These are phyloP conservation scores for Caiman crocodilus DNA, from an alignment of 2,797 vertebrate genomes.

Conservation along the genomic window DNA sequence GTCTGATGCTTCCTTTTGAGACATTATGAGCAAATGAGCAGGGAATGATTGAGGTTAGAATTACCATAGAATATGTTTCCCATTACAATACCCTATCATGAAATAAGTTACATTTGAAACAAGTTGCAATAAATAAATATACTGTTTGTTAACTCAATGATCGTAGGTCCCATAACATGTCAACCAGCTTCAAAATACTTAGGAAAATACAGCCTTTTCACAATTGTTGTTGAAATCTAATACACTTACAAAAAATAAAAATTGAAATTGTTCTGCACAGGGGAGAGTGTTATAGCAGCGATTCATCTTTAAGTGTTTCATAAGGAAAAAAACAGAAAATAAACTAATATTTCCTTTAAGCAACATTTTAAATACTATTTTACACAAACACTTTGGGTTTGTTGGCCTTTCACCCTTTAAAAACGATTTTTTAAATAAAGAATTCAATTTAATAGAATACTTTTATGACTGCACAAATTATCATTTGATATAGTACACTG, in stretches of 20 bases:
- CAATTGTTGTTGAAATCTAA: no score
- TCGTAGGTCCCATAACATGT: neutral
- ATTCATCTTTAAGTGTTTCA: neutral
- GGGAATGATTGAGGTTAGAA: neutral
- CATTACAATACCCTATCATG: neutral
- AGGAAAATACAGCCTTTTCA: neutral
- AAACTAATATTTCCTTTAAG: neutral
- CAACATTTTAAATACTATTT: neutral
- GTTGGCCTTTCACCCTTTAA: neutral
- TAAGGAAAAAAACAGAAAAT: neutral
- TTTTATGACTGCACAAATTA: neutral
- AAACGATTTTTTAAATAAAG: neutral
- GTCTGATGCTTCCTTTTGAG: neutral
- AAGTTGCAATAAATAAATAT: neutral
- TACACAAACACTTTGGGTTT: neutral
- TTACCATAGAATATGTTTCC: neutral
- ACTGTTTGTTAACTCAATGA: neutral
- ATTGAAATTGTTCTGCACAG: neutral
- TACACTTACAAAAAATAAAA: neutral
- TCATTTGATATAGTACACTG: neutral
- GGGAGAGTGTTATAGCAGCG: neutral
- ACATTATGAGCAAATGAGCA: neutral
- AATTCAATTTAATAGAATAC: neutral
- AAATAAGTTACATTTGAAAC: neutral
- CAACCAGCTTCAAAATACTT: neutral